phyloP scores from a whole-genome alignment of 2,113 vertebrate species.

The Turdus rufiventris region DNA sequence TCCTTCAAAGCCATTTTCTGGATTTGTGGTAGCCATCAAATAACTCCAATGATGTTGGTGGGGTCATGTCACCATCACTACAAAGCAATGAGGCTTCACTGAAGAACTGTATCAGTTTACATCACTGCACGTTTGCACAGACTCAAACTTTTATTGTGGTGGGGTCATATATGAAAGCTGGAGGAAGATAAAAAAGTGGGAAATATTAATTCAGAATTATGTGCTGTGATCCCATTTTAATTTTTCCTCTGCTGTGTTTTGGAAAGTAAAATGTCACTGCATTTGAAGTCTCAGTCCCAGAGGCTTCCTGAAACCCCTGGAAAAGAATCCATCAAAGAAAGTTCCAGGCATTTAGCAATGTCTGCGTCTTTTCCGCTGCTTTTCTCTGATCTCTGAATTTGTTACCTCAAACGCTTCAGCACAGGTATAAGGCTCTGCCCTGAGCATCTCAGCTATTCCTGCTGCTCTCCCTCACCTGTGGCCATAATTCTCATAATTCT shows the following conservation, averaged over 20 bases:
- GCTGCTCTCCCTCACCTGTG: not conserved
- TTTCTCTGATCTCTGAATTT: not conserved
- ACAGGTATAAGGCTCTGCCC: not conserved
- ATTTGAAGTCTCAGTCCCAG: not conserved
- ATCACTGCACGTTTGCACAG: not conserved
- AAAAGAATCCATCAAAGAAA: not conserved
- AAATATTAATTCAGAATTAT: not conserved
- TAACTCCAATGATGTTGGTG: not conserved
- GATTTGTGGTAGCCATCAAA: not conserved
- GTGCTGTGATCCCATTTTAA: not conserved
- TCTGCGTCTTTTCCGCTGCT: not conserved
- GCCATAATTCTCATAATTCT: not conserved
- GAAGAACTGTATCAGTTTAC: not conserved
- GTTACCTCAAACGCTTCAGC: not conserved
- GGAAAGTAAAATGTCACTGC: not conserved
- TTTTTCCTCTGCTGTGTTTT: not conserved
- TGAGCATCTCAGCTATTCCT: not conserved
- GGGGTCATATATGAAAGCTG: not conserved
- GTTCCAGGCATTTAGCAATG: not conserved
- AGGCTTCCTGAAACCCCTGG: not conserved
- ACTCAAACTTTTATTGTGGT: not conserved
- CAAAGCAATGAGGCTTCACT: slow-evolving; percentile 10
- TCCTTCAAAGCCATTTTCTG: not conserved
- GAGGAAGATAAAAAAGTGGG: not conserved
- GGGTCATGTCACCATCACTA: not conserved